phyloP scores from a whole-genome alignment of 2,113 vertebrate genomes.

The Laticauda colubrina region DNA sequence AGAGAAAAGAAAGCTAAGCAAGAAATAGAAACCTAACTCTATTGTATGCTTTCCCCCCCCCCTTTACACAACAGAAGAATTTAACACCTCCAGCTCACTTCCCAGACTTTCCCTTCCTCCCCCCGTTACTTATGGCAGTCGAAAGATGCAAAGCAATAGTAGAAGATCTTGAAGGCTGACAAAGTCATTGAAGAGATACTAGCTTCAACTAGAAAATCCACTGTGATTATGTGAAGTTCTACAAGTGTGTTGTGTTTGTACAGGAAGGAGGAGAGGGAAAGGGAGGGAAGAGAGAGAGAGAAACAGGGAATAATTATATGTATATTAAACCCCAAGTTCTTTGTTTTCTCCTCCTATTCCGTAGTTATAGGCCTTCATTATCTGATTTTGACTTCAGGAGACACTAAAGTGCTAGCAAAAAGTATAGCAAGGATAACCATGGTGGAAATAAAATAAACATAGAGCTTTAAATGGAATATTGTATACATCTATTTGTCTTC shows the following conservation, averaged over 20 bases:
- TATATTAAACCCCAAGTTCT: not conserved
- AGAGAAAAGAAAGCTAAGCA: no score
- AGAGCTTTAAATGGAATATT: not conserved
- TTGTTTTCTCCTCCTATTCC: not conserved
- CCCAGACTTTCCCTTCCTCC: no score
- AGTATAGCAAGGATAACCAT: not conserved
- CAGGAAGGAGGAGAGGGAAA: not conserved
- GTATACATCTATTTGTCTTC: not conserved
- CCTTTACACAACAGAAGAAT: no score
- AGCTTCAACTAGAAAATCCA: not conserved
- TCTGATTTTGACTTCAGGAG: not conserved
- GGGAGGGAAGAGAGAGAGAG: not conserved
- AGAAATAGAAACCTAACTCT: no score
- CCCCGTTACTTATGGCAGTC: no score
- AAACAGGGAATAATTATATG: not conserved
- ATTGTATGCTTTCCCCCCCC: no score
- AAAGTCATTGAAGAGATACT: accelerated
- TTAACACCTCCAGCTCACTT: no score
- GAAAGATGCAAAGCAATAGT: no score
- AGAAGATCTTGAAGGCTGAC: no score
- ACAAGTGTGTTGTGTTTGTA: not conserved
- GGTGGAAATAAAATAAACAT: not conserved
- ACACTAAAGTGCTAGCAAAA: not conserved
- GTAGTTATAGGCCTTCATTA: not conserved
- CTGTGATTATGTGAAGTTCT: not conserved